Base-by-base conservation (phyloP, 2,113 vertebrate species). In the Tachuris rubrigastra region DNA sequence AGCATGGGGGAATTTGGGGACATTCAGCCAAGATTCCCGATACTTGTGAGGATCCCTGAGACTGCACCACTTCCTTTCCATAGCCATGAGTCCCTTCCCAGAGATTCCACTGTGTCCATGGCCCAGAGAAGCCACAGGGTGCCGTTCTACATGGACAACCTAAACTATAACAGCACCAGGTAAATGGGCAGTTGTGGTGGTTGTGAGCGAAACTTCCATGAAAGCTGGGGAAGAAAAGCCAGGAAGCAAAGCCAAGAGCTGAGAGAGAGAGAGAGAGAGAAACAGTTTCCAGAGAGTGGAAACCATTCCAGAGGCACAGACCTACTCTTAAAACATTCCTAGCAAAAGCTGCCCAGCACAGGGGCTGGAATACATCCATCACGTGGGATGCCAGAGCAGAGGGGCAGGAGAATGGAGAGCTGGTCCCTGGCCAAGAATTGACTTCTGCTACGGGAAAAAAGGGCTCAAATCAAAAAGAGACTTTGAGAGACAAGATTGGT, bases 131-230 rank as follows among this genome's bases (percentile, higher is more conserved):
- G 97, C 94, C 97, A 97, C 77, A 96, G 96, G 88, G 89, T 96
- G 91, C 97, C 97, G 0, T 97, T 97, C 96, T 97, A 97, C 87
- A 94, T 96, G 87, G 96, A 97, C 95, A 95, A 55, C 89, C 95
- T 93, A 71, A 96, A 78, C 83, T 77, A 13, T 46, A 79, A 88
- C 80, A 86, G 49, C 90, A 90, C 78, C 93, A 97, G 97, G 97
- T 97, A 96, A 97, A 76, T 1, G 60, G 87, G 67, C 9, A 78
- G 78, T 19, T n/a, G 18, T 13, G 6, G 24, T 33, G 75, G 62
- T 44, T 55, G 50, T 17, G 28, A 76, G 76, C 58, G 76, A 72
- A 68, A 81, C 28, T 23, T 15, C 63, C 68, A 8, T 0, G 18
- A 13, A 71, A 59, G 8, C 5, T 2, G 5, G 35, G 56, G 53